A percentile compares a stretch with the other conserved stretches of the same genome.
Evolutionary conservation across 2,888 invertebrate genomes (phyloP).

Genomic region (Beris chalybata): DNA sequence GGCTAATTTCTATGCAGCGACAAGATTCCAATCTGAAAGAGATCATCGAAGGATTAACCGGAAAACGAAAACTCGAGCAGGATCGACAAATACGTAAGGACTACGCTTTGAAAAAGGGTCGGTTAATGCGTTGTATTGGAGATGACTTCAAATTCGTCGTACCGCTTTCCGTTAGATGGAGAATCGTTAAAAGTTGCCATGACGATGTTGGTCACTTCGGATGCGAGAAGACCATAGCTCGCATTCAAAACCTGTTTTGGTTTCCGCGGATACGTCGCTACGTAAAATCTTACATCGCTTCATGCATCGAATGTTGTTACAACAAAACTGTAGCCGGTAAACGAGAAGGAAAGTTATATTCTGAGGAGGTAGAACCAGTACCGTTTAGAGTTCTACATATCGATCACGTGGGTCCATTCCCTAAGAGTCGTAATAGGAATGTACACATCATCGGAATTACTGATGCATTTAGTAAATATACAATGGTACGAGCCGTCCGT

Average conservation of each 20-base stretch:
- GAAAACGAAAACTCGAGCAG: not conserved
- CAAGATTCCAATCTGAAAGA: slow-evolving; percentile 12
- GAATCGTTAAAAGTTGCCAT: slow-evolving; percentile 34
- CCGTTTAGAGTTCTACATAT: slow-evolving; percentile 4
- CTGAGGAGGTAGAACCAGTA: not conserved
- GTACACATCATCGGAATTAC: slow-evolving; percentile 10
- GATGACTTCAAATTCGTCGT: slow-evolving; percentile 1
- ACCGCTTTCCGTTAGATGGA: slow-evolving; percentile 14
- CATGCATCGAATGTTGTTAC: slow-evolving; percentile 34
- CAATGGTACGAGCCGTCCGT: too few species aligned
- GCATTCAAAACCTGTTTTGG: slow-evolving; percentile 37
- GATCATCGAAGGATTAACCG: not conserved
- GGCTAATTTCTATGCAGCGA: slow-evolving; percentile 10
- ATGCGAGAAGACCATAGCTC: slow-evolving; percentile 35
- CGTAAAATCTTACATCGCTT: slow-evolving; percentile 32
- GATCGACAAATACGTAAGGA: slow-evolving; percentile 5
- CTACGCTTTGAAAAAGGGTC: slow-evolving; percentile 2
- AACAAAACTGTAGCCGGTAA: slow-evolving; percentile 24
- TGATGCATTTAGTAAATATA: slow-evolving; percentile 37
- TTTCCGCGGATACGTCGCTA: slow-evolving; percentile 38
- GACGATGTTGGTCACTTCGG: slow-evolving; percentile 39
- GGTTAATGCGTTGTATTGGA: slow-evolving; percentile 5
- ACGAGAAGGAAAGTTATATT: slow-evolving; percentile 9
- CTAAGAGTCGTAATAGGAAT: slow-evolving; percentile 24
- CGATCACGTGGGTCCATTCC: slow-evolving; percentile 21